Base-by-base conservation (phyloP, 2,797 vertebrate species). In the Spinus olivaceus region DNA sequence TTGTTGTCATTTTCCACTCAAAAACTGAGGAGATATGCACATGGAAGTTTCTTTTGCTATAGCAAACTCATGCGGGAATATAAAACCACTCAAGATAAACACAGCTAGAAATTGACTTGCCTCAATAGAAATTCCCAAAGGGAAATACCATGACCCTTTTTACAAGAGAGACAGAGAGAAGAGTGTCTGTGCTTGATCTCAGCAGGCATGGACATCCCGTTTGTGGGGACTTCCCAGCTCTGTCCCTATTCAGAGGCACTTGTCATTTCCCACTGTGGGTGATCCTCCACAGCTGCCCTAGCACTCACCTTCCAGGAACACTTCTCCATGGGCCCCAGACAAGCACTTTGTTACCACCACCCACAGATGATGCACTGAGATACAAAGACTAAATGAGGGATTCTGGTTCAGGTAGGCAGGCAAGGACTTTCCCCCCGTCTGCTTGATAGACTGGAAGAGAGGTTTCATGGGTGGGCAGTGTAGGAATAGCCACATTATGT, bases 21-120 rank as follows among this genome's bases (percentile, higher is more conserved):
- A 83, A 90, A 89, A n/a, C 54, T 42, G 51, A 77, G 24, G 27
- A 78, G 84, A 83, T 41, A 23, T 19, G 44, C 74, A 95, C 93
- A 94, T 90, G 8, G 60, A 41, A 90, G 71, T 91, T 95, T 80
- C 37, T 86, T 60, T 35, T 83, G 14, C 84, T 84, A 30, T 50
- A 72, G 53, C 41, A 89, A 86, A 67, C 39, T 59, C 88, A 81
- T 41, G 49, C 37, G n/a, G 88, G 91, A 78, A 63, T 91, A 73
- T 47, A 70, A 95, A 96, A 70, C 81, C 83, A 79, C 92, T 92
- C 73, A 77, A 90, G 84, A 92, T 87, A 94, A 86, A 93, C 79
- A 71, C 79, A 87, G 39, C 74, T 47, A 49, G 57, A 79, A 92
- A 89, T 5, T 82, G 70, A 79, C 81, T 92, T 83, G 28, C 81